Conservation (phyloP, 2,888 invertebrate genomes). For the Neoitamus cyanurus region DNA sequence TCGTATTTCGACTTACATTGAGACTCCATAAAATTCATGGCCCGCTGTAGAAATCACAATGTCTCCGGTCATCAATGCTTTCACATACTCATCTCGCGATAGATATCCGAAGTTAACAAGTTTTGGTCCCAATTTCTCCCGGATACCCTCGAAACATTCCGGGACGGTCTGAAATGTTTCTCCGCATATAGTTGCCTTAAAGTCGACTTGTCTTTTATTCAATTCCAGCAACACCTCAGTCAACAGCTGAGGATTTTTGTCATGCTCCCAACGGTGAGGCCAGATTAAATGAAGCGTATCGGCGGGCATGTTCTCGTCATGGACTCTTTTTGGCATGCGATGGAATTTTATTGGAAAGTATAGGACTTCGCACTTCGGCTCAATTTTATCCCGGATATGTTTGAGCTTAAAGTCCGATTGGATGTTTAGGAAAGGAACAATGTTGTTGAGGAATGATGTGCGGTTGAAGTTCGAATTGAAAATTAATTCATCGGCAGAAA, state of each 20-base stretch:
- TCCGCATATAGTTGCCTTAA: conserved; percentile 72
- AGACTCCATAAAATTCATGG: conserved; percentile 82
- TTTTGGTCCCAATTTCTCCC: conserved; percentile 65
- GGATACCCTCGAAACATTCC: conserved; percentile 70
- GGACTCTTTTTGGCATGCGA: conserved; percentile 60
- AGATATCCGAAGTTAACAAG: conserved; percentile 73
- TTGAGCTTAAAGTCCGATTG: conserved; percentile 75
- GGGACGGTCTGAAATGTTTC: conserved; percentile 73
- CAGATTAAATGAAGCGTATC: conserved; percentile 73
- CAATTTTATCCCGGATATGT: conserved; percentile 69
- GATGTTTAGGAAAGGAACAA: conserved; percentile 72
- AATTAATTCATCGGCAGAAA: conserved; percentile 75
- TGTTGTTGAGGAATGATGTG: conserved; percentile 73
- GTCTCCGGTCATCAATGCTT: conserved; percentile 70
- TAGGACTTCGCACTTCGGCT: conserved; percentile 72
- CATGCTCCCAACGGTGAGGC: conserved; percentile 85
- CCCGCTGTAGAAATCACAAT: conserved; percentile 78
- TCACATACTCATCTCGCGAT: conserved; percentile 70
- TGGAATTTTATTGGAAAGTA: conserved; percentile 72
- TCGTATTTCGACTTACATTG: conserved; percentile 70
- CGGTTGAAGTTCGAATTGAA: conserved; percentile 80
- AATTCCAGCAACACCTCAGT: conserved; percentile 69
- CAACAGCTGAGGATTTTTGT: conserved; percentile 77
- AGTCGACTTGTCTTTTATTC: conserved; percentile 68
- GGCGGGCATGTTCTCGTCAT: conserved; percentile 51